Percentiles rank a stretch among this genome's conserved stretches.
phyloP scores from a whole-genome alignment of 2,888 invertebrate genomes.

The Chymomyza amoena region DNA sequence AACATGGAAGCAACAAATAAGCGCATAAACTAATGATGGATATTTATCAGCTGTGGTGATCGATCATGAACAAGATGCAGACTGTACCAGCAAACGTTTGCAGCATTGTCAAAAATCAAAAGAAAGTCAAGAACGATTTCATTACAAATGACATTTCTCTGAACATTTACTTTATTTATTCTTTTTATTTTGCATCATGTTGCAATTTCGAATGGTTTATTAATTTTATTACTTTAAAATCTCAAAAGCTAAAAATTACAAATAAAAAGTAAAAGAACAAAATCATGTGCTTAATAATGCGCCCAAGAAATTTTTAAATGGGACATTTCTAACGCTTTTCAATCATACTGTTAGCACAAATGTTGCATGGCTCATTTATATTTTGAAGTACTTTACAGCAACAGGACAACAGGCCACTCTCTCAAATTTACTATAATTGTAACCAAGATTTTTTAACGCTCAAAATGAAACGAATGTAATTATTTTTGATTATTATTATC shows the following conservation, averaged over 20 bases:
- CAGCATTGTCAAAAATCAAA: background rate
- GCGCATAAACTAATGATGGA: too few relatives aligned
- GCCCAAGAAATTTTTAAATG: too few relatives aligned
- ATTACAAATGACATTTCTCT: conserved; percentile 8
- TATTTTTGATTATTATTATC: background rate
- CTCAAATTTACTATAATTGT: conserved; percentile 35
- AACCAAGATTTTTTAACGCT: conserved; percentile 12
- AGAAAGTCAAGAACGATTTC: background rate
- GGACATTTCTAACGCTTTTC: too few relatives aligned
- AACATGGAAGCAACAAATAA: background rate
- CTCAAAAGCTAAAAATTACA: too few relatives aligned
- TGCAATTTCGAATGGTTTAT: conserved; percentile 18
- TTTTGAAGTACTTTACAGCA: conserved; percentile 27
- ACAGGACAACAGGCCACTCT: conserved; percentile 15
- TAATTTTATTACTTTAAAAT: too few relatives aligned
- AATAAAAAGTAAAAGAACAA: too few relatives aligned
- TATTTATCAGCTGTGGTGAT: too few relatives aligned
- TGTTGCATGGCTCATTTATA: conserved; percentile 13
- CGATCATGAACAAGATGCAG: too few relatives aligned
- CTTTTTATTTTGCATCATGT: conserved; percentile 3
- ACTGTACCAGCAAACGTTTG: too few relatives aligned
- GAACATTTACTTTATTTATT: conserved; percentile 15
- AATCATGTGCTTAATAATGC: too few relatives aligned
- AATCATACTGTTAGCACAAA: too few relatives aligned
- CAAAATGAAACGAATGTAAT: conserved; percentile 8